Percentiles rank a stretch among this genome's conserved stretches.
These are phyloP conservation scores for Cardinalis cardinalis DNA, from an alignment of 2,113 vertebrate genomes.

Conservation along the genomic window DNA sequence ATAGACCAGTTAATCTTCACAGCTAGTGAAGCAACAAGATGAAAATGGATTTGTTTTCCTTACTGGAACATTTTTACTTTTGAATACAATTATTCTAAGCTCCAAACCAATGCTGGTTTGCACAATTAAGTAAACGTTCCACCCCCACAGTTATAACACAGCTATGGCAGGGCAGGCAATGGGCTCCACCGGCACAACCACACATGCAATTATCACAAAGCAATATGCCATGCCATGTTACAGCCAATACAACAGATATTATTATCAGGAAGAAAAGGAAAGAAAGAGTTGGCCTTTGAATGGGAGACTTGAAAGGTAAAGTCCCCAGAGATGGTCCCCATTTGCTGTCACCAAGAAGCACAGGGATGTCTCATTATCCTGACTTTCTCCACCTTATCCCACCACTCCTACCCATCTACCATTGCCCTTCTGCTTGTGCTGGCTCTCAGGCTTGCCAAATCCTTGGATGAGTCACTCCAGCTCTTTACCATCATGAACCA, in stretches of 20 bases:
- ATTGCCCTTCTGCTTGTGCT: background rate
- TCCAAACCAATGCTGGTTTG: background rate
- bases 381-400: background rate
- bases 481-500: background rate
- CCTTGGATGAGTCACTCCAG: background rate
- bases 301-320: background rate
- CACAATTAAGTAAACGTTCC: background rate
- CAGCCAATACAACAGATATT: background rate
- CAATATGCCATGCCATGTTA: background rate
- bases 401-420: background rate
- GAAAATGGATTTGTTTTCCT: background rate
- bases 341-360: background rate
- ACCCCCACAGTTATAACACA: background rate
- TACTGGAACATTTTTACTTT: conserved; percentile 12
- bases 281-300: background rate
- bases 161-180: background rate
- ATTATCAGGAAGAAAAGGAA: background rate
- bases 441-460: background rate
- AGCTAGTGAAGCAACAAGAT: background rate
- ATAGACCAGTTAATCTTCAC: background rate
- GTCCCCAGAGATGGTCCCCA: background rate
- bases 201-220: background rate
- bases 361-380: background rate
- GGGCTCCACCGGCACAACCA: background rate
- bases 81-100: background rate